Percentiles rank a stretch among this genome's conserved stretches.
These are phyloP conservation scores for Acleris literana DNA, from an alignment of 2,888 invertebrate species.

Conservation along the genomic window DNA sequence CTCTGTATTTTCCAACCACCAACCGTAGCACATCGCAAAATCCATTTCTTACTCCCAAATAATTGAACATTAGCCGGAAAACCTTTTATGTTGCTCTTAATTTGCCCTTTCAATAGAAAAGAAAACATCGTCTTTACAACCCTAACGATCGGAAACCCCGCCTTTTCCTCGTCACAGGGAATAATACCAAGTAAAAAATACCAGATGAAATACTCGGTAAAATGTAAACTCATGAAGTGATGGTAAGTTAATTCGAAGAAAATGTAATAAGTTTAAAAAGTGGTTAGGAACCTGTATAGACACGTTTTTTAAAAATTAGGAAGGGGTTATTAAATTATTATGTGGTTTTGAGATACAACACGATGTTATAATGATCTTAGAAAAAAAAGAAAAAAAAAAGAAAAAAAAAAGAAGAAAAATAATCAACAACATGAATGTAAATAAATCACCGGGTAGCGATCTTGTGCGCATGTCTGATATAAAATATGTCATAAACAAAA, in stretches of 20 bases:
- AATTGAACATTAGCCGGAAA: no score
- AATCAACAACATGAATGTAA: no score
- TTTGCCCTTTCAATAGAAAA: constrained; percentile 27
- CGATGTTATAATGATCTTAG: no score
- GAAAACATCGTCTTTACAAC: constrained; percentile 30
- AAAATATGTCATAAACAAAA: no score
- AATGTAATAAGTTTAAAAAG: background rate
- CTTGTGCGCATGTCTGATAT: no score
- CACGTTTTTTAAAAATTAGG: background rate
- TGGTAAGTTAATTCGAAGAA: constrained; percentile 1
- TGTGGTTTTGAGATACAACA: no score
- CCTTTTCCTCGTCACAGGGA: constrained; percentile 19
- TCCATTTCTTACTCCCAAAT: no score
- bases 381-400: no score
- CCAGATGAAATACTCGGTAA: background rate
- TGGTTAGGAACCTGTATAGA: background rate
- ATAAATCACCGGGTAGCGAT: no score
- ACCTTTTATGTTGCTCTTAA: constrained; percentile 15
- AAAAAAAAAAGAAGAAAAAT: no score
- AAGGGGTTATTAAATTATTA: background rate
- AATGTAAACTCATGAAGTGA: background rate
- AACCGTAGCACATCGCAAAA: no score
- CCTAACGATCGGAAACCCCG: constrained; percentile 30
- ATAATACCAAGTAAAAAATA: constrained; percentile 1
- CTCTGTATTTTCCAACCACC: no score